Base-by-base conservation (phyloP, 2,797 vertebrate species). In the Amniataba percoides region DNA sequence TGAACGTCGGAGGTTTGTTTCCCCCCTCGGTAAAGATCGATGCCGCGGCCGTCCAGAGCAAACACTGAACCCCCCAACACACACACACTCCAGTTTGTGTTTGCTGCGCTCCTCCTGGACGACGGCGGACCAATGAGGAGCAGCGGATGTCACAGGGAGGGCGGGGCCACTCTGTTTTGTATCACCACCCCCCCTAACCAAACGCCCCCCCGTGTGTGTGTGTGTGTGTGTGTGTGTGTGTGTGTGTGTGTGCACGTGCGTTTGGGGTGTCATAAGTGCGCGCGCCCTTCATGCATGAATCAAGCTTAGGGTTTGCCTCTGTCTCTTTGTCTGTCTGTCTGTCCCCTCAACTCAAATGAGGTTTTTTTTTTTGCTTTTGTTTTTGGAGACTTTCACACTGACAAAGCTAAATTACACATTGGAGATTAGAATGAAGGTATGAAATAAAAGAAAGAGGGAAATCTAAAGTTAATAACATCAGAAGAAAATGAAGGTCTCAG, bases 61-160 rank as follows among this genome's bases (percentile, higher is more conserved):
- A 75, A 88, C 87, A 82, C 80, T 58, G 85, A 82, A 4, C 68
- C 62, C 67, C 53, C 80, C 61, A 78, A 68, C 77, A 64, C 74
- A 87, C 84, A 64, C 74, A 87, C 84, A 82, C 84, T 86, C 89
- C 83, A 70, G 80, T 86, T 93, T 85, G 84, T 88, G 92, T 86
- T 94, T 78, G 87, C 82, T 3, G 82, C 77, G 80, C 93, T 84
- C 93, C 90, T 85, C 83, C 91, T 68, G 77, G 82, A 71, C 55
- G 18, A 43, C 77, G 15, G 45, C 8, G 36, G 80, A 65, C 95
- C 94, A 95, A 95, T 95, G 43, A 82, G 51, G 84, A 46, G 46
- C 36, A 12, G 52, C n/a, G 61, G 70, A 81, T 84, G 83, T 74
- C 76, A 78, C 55, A 1, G 42, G 53, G 56, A 68, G 76, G 94